Evolutionary conservation across 2,888 invertebrate species (phyloP).

Genomic region (Phasia obesa): DNA sequence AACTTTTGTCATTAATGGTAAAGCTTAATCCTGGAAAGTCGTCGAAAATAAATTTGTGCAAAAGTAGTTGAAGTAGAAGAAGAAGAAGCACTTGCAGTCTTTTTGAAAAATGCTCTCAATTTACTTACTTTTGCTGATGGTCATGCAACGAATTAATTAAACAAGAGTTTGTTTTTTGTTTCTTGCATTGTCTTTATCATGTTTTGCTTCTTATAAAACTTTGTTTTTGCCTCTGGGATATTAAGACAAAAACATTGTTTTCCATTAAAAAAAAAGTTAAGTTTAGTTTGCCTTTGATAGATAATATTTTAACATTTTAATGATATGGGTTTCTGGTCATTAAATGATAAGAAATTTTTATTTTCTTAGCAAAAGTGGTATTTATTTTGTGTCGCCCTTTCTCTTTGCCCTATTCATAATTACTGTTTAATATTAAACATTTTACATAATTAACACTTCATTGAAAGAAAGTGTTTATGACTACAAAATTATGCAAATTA

Average conservation of each 20-base stretch:
- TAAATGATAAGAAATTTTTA: slow-evolving; percentile 13
- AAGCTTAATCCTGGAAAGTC: slow-evolving; percentile 29
- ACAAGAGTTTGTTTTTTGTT: slow-evolving; percentile 37
- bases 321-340: slow-evolving; percentile 22
- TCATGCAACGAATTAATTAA: slow-evolving; percentile 69
- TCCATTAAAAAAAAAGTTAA: background rate
- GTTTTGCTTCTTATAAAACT: slow-evolving; percentile 40
- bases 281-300: slow-evolving; percentile 21
- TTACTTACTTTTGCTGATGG: slow-evolving; percentile 48
- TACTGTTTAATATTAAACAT: slow-evolving; percentile 43
- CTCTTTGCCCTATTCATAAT: background rate
- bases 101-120: slow-evolving; percentile 21
- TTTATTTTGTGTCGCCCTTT: background rate
- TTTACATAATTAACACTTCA: slow-evolving; percentile 72
- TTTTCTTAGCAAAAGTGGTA: background rate
- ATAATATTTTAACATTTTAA: slow-evolving; percentile 7
- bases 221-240: slow-evolving; percentile 47
- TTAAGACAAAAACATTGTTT: slow-evolving; percentile 23
- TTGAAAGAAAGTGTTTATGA: slow-evolving; percentile 69
- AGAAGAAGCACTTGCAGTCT: background rate
- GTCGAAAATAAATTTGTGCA: slow-evolving; percentile 7
- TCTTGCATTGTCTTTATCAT: slow-evolving; percentile 21
- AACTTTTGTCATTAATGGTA: slow-evolving; percentile 68
- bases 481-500: slow-evolving; percentile 68
- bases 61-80: slow-evolving; percentile 1